Conservation (phyloP, 1,140 invertebrate species). For the Pararge aegeria region DNA sequence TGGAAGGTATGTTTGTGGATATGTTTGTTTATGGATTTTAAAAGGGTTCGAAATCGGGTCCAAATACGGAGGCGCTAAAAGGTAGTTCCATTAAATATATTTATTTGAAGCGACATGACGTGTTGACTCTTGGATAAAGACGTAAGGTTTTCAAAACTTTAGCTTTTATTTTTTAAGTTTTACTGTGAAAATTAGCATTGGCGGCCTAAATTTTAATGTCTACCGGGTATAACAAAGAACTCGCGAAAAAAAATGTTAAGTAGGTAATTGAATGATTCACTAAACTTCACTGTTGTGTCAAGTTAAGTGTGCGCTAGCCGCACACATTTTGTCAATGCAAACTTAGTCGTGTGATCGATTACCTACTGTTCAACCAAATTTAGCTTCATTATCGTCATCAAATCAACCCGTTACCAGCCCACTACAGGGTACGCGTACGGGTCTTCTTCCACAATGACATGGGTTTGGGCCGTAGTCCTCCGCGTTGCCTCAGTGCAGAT, state of each 20-base stretch:
- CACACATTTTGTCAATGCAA: background rate
- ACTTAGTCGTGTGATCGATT: background rate
- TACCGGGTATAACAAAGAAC: slow-evolving; percentile 15
- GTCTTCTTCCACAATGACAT: no score
- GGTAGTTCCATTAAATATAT: slow-evolving; percentile 52
- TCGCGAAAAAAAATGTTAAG: slow-evolving; percentile 8
- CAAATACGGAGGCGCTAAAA: slow-evolving; percentile 71
- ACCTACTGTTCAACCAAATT: no score
- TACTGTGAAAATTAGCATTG: slow-evolving; percentile 41
- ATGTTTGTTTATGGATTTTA: slow-evolving; percentile 28
- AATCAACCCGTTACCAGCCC: no score
- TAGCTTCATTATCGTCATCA: no score
- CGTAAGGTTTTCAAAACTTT: slow-evolving; percentile 26
- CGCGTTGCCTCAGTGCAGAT: no score
- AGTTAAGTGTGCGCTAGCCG: background rate
- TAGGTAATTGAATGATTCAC: no score
- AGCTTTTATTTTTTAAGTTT: slow-evolving; percentile 21
- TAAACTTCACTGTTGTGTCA: no score
- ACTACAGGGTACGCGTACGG: no score
- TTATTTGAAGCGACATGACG: slow-evolving; percentile 30
- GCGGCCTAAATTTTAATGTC: slow-evolving; percentile 7
- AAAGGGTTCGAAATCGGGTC: slow-evolving; percentile 46
- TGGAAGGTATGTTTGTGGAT: slow-evolving; percentile 23
- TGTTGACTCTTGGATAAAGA: slow-evolving; percentile 49
- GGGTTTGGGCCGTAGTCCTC: no score